Percentiles rank a stretch among this genome's conserved stretches.
Evolutionary conservation across 2,888 invertebrate species (phyloP).

Genomic region (Cephus pulcher): DNA sequence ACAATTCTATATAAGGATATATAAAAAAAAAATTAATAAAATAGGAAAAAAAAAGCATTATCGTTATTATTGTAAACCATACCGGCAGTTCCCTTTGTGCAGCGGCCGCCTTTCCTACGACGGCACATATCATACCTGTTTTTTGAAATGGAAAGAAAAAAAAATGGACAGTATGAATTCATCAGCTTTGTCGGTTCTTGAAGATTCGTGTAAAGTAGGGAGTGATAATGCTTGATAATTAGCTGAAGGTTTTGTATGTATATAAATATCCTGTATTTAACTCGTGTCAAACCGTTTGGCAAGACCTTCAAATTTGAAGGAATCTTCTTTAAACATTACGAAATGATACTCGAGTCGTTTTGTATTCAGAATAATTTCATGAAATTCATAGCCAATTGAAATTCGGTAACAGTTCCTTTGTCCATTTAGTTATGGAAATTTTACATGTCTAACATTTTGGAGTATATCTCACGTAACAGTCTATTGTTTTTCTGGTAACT

Average conservation of each 20-base stretch:
- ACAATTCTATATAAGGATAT: conserved; percentile 20
- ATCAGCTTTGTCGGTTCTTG: conserved; percentile 21
- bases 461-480: neutral
- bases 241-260: neutral
- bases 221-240: neutral
- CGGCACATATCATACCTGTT: conserved; percentile 98
- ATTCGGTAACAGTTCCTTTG: neutral
- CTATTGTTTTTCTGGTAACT: neutral
- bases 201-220: neutral
- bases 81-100: conserved; percentile 98
- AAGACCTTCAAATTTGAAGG: neutral
- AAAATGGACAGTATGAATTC: conserved; percentile 59
- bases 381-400: neutral
- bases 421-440: neutral
- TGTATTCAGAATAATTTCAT: neutral
- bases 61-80: conserved; percentile 70
- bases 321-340: neutral
- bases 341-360: neutral
- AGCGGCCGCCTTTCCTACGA: conserved; percentile 94
- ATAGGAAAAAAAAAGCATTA: conserved; percentile 46
- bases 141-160: conserved; percentile 60
- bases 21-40: conserved; percentile 26
- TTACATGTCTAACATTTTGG: neutral
- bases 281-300: neutral
- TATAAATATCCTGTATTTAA: neutral